Evolutionary conservation across 2,113 vertebrate species (phyloP), one percentile per base, ranked within the genome.

Genomic region (Passer domesticus): DNA sequence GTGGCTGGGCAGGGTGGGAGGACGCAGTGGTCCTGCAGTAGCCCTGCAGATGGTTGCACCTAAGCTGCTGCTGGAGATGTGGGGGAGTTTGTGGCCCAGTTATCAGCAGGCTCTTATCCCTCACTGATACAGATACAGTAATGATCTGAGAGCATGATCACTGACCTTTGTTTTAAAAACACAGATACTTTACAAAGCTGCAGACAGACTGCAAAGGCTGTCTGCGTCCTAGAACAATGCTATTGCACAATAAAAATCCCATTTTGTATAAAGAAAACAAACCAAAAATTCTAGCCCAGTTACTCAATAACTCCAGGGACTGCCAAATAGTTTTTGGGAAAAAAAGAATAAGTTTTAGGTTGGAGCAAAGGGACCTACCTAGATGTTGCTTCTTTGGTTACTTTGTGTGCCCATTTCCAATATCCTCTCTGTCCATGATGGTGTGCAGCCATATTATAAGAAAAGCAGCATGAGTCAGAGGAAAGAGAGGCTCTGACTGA

Each of bases 241-340:
- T 92, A 30, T 97, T 97, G 95, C 96, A 93, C 96, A 97, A 97
- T 69, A 84, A 66, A 59, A 87, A 81, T 80, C 81, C 73, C 66
- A 59, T 94, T 94, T 84, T 94, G 83, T 90, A 95, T 82, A 96
- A 95, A 87, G 90, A 89, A 97, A 97, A 92, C 88, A 96, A 96
- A 87, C 49, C 83, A 90, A 94, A 95, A 89, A 84, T 79, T 91
- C 95, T 96, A 89, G 59, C 84, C 58, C 69, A 60, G 89, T 97
- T 97, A 96, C 96, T 96, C 96, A 96, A 96, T 83, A 94, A 46
- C 86, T 93, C 53, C 76, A 55, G 46, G 73, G 37, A 93, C 49
- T 43, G 90, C 49, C 80, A 93, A 93, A 90, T 84, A 93, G 44
- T 86, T 87, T 72, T 23, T n/a, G 21, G 50, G 19, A 2, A 41